Percentiles rank a stretch among this genome's conserved stretches.
Conservation (phyloP, 2,888 invertebrate genomes). For the Troilus luridus region DNA sequence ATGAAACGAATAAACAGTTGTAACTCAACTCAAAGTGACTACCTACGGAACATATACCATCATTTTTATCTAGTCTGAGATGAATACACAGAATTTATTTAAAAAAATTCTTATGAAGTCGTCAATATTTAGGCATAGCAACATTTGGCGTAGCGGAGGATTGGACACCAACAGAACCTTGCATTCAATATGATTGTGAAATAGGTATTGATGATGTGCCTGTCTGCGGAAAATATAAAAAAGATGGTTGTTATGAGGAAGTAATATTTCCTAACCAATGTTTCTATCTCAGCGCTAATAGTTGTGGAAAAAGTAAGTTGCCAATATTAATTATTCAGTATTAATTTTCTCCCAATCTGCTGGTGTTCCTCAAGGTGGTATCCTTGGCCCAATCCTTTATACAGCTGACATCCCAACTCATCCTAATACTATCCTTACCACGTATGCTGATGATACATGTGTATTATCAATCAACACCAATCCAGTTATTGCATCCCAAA, state of each 20-base stretch:
- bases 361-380: too few relatives aligned
- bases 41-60: too few relatives aligned
- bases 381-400: too few relatives aligned
- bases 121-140: not conserved
- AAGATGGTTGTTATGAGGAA: not conserved
- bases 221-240: not conserved
- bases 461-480: too few relatives aligned
- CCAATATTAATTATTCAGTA: not conserved
- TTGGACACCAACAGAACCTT: not conserved
- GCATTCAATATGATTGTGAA: not conserved
- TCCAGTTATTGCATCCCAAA: too few relatives aligned
- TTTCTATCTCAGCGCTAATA: not conserved
- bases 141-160: not conserved
- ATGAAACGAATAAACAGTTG: too few relatives aligned
- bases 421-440: too few relatives aligned
- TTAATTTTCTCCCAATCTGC: too few relatives aligned
- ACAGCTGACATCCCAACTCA: too few relatives aligned
- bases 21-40: too few relatives aligned
- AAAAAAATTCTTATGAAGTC: not conserved
- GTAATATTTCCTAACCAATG: not conserved
- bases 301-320: slow-evolving; percentile 17
- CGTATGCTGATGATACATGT: too few relatives aligned
- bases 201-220: not conserved
- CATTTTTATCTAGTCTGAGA: too few relatives aligned
- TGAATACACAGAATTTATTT: not conserved